These are phyloP conservation scores for Rhingia rostrata DNA, from an alignment of 2,888 invertebrate genomes.

Conservation along the genomic window DNA sequence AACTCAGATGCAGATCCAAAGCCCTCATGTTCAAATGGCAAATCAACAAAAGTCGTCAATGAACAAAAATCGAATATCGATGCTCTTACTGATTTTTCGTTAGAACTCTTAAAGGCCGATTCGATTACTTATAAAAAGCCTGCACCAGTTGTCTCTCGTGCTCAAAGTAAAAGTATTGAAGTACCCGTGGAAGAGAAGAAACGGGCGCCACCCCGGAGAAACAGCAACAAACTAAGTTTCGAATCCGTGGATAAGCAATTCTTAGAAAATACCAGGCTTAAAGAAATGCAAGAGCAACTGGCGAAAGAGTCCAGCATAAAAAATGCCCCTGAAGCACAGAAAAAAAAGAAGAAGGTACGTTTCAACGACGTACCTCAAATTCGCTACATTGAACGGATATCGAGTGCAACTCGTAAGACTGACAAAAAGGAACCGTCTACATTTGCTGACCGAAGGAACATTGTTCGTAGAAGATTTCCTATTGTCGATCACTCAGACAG, in stretches of 20 bases:
- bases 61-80: not conserved
- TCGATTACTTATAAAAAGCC: slow-evolving; percentile 9
- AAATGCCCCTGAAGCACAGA: not conserved
- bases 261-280: slow-evolving; percentile 29
- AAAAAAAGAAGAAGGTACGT: slow-evolving; percentile 76
- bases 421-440: slow-evolving; percentile 76
- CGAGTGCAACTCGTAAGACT: slow-evolving; percentile 75
- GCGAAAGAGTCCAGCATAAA: slow-evolving; percentile 36
- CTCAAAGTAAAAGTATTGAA: slow-evolving; percentile 33
- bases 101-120: slow-evolving; percentile 44
- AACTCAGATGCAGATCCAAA: slow-evolving; percentile 76
- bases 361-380: slow-evolving; percentile 77
- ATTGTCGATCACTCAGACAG: slow-evolving; percentile 81
- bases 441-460: slow-evolving; percentile 76
- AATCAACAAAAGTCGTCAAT: not conserved
- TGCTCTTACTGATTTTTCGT: slow-evolving; percentile 5
- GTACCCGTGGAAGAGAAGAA: slow-evolving; percentile 15
- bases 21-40: not conserved
- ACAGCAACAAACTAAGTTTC: slow-evolving; percentile 53
- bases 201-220: slow-evolving; percentile 47
- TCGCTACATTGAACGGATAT: slow-evolving; percentile 77
- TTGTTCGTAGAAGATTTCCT: slow-evolving; percentile 64
- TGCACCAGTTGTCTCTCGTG: not conserved
- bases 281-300: slow-evolving; percentile 67
- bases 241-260: slow-evolving; percentile 23